Evolutionary conservation across 2,888 invertebrate genomes (phyloP), one percentile per base, ranked within the genome.

Genomic region (Ceramica pisi): DNA sequence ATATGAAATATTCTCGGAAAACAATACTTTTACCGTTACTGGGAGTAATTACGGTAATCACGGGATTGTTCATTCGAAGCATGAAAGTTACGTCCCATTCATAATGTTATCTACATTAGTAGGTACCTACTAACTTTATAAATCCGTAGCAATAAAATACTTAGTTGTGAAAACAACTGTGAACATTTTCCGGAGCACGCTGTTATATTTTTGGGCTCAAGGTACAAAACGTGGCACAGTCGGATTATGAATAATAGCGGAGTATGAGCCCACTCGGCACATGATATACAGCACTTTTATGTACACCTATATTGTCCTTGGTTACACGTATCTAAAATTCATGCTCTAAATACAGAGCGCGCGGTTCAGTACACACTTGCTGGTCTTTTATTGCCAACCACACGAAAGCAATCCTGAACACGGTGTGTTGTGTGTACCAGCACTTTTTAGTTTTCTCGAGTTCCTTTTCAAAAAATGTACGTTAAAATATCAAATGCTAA

Each of bases 251-350:
- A 84, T 84, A 86, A 84, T 84, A 86, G 77, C 77, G 50, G 59
- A 75, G 80, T 71, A 78, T 72, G 78, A 80, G 78, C 84, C 80
- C 83, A 83, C 78, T 83, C 84, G 74, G 82, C 83, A 87, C 83
- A 81, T 85, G 83, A 83, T 82, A 85, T 86, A 85, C 83, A 80
- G 81, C 83, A 87, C 84, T 85, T 84, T 81, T 82, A 84, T 81
- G 77, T 82, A 80, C 80, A 84, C 76, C 80, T 87, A 86, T 87
- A 88, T 87, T 88, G 88, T 88, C 88, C 86, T 86, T 88, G 90
- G 88, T 89, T 87, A 89, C 86, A 89, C 86, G 77, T 89, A 92
- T 92, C 89, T 90, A 90, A 92, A 92, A 93, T 93, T 92, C 90
- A 93, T 92, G 91, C 87, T 90, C 90, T 90, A 92, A 93, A 93